Evolutionary conservation across 30 jellyfish, hydroid and myxozoan genomes (phyloP).

Genomic region (Catostylus mosaicus): DNA sequence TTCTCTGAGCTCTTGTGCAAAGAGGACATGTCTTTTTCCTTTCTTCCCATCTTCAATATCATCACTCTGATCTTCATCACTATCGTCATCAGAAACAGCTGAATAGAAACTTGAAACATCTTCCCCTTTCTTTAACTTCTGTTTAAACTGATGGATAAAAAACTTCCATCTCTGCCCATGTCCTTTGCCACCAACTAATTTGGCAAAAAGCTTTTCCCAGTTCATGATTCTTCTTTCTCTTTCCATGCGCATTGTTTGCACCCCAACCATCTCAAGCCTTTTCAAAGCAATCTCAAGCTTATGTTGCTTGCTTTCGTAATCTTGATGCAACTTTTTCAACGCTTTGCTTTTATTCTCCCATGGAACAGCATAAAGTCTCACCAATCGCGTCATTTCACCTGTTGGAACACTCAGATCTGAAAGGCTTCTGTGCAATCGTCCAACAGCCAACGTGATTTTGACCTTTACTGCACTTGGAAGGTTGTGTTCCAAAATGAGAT

Average conservation of each 20-base stretch:
- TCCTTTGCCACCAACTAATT: slow-evolving; percentile 56
- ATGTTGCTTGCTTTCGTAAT: slow-evolving; percentile 76
- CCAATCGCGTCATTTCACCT: slow-evolving; percentile 76
- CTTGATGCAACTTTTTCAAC: slow-evolving; percentile 75
- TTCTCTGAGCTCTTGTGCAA: slow-evolving; percentile 52
- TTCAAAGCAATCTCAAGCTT: slow-evolving; percentile 79
- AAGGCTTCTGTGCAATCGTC: slow-evolving; percentile 69
- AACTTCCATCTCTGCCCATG: slow-evolving; percentile 85
- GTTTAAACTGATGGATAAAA: slow-evolving; percentile 62
- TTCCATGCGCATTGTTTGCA: slow-evolving; percentile 73
- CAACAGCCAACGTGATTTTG: slow-evolving; percentile 46
- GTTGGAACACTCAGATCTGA: slow-evolving; percentile 67
- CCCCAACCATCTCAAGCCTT: slow-evolving; percentile 77
- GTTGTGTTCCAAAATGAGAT: slow-evolving; percentile 42
- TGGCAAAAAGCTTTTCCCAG: slow-evolving; percentile 89
- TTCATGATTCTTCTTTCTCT: slow-evolving; percentile 69
- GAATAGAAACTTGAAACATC: slow-evolving; percentile 60
- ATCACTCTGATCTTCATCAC: slow-evolving; percentile 16
- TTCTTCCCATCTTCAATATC: neutral
- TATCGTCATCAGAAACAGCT: slow-evolving; percentile 46
- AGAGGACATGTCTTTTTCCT: neutral
- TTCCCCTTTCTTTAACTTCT: slow-evolving; percentile 59
- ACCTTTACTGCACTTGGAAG: slow-evolving; percentile 55
- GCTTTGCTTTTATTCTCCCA: slow-evolving; percentile 86
- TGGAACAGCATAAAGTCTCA: slow-evolving; percentile 74